These are phyloP conservation scores for Oceanodroma leucorhoa DNA, from an alignment of 2,797 vertebrate genomes.

Conservation along the genomic window DNA sequence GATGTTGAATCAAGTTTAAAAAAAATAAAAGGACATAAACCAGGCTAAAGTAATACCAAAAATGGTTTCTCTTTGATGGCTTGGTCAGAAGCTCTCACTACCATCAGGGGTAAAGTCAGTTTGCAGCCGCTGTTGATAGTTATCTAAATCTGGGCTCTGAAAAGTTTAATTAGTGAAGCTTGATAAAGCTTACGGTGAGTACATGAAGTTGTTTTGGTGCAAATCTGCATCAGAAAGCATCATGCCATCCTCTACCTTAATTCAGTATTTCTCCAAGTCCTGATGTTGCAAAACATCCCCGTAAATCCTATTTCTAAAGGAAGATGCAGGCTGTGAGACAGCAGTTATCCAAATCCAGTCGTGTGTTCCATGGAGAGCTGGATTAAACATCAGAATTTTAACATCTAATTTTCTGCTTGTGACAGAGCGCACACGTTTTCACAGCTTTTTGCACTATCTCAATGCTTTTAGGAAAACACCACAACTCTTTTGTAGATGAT, in stretches of 20 bases:
- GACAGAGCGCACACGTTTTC: background rate
- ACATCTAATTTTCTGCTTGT: background rate
- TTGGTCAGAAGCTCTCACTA: background rate
- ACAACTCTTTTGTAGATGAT: background rate
- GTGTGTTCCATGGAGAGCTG: background rate
- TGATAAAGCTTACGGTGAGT: background rate
- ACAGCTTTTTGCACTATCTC: background rate
- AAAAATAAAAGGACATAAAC: background rate
- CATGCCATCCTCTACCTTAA: background rate
- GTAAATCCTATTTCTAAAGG: background rate
- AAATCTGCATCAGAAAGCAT: background rate
- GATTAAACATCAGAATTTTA: background rate
- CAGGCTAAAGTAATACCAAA: background rate
- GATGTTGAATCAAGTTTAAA: background rate
- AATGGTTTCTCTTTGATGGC: background rate
- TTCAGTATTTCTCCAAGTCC: background rate
- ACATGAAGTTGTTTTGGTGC: background rate
- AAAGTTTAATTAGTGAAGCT: background rate
- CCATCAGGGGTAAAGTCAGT: background rate
- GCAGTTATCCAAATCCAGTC: background rate
- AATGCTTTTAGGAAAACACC: background rate
- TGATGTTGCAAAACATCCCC: background rate
- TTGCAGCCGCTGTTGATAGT: background rate
- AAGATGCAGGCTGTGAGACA: background rate
- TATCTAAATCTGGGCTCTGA: background rate